Evolutionary conservation across 2,888 invertebrate genomes (phyloP), one percentile per base, ranked within the genome.

Genomic region (Perizoma flavofasciatum): DNA sequence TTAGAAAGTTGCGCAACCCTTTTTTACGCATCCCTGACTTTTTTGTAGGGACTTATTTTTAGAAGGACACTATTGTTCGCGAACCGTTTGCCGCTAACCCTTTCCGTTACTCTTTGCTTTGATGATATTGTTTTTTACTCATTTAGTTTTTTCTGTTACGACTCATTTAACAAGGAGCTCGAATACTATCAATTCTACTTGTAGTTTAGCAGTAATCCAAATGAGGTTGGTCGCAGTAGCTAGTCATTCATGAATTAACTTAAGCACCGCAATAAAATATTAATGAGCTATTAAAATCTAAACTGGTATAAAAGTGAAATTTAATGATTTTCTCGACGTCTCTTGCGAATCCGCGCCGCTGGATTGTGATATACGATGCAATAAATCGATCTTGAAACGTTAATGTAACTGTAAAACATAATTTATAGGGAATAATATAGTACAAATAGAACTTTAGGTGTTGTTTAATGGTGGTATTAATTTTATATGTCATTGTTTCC

Each of bases 1-100:
- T 88, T 90, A 88, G 92, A 92, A 92, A 92, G 92, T 92, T 92
- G 86, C 83, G 87, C 89, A 92, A 92, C 91, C 90, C 90, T 91
- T 88, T 75, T 66, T 84, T 86, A 83, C 84, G 81, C 79, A 77
- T 82, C 82, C 78, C 79, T 77, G 79, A 75, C 67, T 81, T 84
- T 85, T 87, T 88, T 87, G 79, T 81, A 77, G 77, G 70, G 79
- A 81, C 81, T 82, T 75, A 75, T 83, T 85, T 88, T 85, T 80
- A 82, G 78, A 83, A 81, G 76, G 79, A 81, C 73, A 77, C 82
- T 82, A 83, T 91, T 90, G 89, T 81, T 82, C 76, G 77, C 77
- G 80, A 79, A 74, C 82, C 82, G 79, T 87, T 84, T 84, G 82
- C 81, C 78, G 65, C 78, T 85, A 90, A 92, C 90, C 89, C 90